These are phyloP conservation scores for Halichoerus grypus DNA, from an alignment of 2,113 vertebrate genomes.

Conservation along the genomic window DNA sequence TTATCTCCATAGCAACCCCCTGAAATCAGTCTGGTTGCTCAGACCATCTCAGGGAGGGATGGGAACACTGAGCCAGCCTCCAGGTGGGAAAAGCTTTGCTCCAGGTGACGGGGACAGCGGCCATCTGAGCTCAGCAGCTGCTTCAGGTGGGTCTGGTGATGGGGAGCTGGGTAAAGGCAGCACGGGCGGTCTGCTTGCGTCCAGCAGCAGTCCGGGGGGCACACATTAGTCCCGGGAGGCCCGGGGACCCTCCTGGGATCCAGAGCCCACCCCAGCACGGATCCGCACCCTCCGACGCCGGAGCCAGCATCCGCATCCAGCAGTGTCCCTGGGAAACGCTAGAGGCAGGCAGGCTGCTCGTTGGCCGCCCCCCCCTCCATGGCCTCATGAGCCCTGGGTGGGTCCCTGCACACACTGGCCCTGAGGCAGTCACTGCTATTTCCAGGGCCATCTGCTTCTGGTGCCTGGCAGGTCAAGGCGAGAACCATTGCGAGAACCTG, in stretches of 20 bases:
- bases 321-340: not conserved
- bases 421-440: too few species aligned
- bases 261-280: not conserved
- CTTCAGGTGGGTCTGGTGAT: rapidly evolving
- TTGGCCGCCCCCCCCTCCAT: rapidly evolving
- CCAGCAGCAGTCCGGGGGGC: not conserved
- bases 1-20: not conserved
- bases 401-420: not conserved
- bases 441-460: rapidly evolving
- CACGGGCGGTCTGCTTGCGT: rapidly evolving
- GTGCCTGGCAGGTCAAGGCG: not conserved
- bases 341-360: rapidly evolving
- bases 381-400: not conserved
- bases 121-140: not conserved
- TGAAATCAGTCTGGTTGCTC: rapidly evolving
- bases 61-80: not conserved
- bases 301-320: rapidly evolving
- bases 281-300: not conserved
- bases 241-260: not conserved
- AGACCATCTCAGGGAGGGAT: not conserved
- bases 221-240: not conserved
- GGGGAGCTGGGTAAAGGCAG: too few species aligned
- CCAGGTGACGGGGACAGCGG: rapidly evolving
- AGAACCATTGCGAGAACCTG: too few species aligned
- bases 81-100: rapidly evolving